These are phyloP conservation scores for Lates japonicus DNA, from an alignment of 2,797 vertebrate genomes.

Conservation along the genomic window DNA sequence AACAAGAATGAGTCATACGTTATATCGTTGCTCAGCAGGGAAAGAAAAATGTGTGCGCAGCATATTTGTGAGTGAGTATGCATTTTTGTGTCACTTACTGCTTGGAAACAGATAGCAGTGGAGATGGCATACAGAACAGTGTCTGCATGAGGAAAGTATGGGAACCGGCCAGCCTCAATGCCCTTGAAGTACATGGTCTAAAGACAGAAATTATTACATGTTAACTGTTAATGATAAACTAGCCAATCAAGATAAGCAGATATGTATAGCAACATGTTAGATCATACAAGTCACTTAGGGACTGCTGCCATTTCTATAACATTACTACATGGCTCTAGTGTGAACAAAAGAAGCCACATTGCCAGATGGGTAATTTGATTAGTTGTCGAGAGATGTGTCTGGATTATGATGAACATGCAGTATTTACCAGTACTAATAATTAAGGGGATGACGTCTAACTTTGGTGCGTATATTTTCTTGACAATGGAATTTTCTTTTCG, in stretches of 20 bases:
- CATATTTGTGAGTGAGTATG: neutral
- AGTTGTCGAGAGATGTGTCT: neutral
- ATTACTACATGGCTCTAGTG: neutral
- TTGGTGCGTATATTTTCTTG: neutral
- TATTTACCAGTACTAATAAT: neutral
- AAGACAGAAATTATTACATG: conserved; percentile 39
- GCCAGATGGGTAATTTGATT: neutral
- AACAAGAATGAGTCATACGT: conserved; percentile 7
- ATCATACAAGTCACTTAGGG: neutral
- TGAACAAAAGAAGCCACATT: neutral
- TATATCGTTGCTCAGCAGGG: neutral
- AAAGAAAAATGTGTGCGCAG: neutral
- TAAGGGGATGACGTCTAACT: neutral
- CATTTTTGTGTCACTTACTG: conserved; percentile 87
- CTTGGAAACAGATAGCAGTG: conserved; percentile 98
- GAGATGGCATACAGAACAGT: conserved; percentile 96
- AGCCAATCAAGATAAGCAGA: neutral
- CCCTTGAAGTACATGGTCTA: conserved; percentile 99
- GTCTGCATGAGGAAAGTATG: conserved; percentile 97
- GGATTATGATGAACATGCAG: neutral
- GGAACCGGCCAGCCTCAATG: conserved; percentile 95
- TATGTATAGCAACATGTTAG: neutral
- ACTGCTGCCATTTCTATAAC: neutral
- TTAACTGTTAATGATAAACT: conserved; percentile 29
- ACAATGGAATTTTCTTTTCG: neutral